These are phyloP conservation scores for Festucalex cinctus DNA, from an alignment of 2,113 vertebrate genomes.

Conservation along the genomic window DNA sequence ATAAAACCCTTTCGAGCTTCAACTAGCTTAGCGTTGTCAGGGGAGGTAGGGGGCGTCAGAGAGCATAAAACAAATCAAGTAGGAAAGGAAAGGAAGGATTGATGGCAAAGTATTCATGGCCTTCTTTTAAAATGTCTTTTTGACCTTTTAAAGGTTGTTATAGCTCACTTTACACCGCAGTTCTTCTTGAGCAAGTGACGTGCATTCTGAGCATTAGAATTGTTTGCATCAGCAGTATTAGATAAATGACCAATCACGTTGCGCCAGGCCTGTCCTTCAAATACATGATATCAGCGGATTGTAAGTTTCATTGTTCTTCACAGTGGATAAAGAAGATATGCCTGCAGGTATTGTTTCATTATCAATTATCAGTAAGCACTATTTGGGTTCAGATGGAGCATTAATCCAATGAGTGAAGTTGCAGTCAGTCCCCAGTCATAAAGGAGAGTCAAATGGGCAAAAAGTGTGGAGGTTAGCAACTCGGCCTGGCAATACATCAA, in stretches of 20 bases:
- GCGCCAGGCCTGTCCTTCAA: background rate
- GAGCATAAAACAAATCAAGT: conserved; percentile 20
- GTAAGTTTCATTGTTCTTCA: background rate
- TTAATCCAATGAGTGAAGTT: background rate
- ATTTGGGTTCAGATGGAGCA: too few relatives aligned
- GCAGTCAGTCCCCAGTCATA: conserved; percentile 3
- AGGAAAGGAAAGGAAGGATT: background rate
- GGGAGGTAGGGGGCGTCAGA: conserved; percentile 19
- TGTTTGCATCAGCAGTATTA: background rate
- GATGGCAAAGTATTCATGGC: conserved; percentile 8
- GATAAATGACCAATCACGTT: background rate
- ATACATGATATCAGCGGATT: too few relatives aligned
- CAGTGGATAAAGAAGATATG: too few relatives aligned
- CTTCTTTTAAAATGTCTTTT: conserved; percentile 1
- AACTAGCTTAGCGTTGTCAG: conserved; percentile 44
- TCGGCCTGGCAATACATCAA: conserved; percentile 83
- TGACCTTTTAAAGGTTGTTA: conserved; percentile 3
- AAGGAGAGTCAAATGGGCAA: conserved; percentile 18
- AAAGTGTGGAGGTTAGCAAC: conserved; percentile 78
- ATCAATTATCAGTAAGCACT: too few relatives aligned
- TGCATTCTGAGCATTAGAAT: background rate
- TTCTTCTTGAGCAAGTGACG: background rate
- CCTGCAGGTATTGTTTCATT: background rate
- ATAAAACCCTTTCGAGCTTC: conserved; percentile 74
- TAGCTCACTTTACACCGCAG: background rate